Base-by-base conservation (phyloP, 2,888 invertebrate genomes). In the Rosalia funebris region DNA sequence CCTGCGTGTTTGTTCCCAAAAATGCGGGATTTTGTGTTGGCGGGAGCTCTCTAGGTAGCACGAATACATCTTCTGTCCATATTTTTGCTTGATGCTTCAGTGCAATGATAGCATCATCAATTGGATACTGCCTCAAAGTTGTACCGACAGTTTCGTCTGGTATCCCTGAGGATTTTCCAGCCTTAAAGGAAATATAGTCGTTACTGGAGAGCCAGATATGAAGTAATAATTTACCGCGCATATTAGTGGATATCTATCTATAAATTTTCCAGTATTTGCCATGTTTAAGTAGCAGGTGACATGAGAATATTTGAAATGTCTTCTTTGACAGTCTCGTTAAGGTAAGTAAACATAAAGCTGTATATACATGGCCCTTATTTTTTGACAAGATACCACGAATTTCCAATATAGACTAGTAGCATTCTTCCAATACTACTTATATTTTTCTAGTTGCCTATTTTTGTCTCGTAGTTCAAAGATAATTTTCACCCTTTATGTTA, bases 221-320 rank as follows among this genome's bases (percentile, higher is more conserved):
- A n/a, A n/a, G n/a, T n/a, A n/a, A n/a, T n/a, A n/a, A 45, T 17
- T 15, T 62, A 65, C 65, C 12, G 66, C 50, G 45, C 69, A 71
- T 55, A 71, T 71, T 37, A 66, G 46, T 2, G 77, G 77, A 1
- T 73, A 71, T 41, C 75, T 65, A 57, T 79, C 79, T 15, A 71
- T 70, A 61, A 71, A 79, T 73, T 73, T 76, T 59, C 75, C 76
- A n/a, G 57, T 54, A 67, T 78, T 76, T 32, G 76, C 72, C 77
- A 77, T 77, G 16, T 45, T 68, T 54, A 12, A 20, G 10, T 7
- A 34, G 2, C 10, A n/a, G n/a, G n/a, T n/a, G n/a, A n/a, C n/a
- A n/a, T n/a, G n/a, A n/a, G n/a, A n/a, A 34, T 7, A 34, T 34
- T 34, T 34, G 11, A 34, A 34, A n/a, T 34, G 10, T n/a, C 34